Evolutionary conservation across 2,797 vertebrate species (phyloP), one percentile per base, ranked within the genome.

Genomic region (Euphonia xanthogaster): DNA sequence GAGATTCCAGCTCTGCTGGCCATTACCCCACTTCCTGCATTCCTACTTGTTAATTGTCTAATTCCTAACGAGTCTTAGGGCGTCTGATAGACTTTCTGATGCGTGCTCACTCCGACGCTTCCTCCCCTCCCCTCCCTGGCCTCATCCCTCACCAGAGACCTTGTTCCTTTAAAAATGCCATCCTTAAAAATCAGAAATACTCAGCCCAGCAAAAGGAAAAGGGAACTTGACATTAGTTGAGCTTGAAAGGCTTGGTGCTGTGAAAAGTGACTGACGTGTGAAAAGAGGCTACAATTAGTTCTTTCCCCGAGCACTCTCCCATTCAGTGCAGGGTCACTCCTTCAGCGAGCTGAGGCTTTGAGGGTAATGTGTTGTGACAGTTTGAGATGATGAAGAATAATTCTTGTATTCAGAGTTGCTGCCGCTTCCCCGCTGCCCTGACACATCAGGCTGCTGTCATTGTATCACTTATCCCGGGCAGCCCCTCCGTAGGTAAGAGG

Each of bases 371-470:
- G 97, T 96, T 91, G 97, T 95, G 99, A 99, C 98, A 99, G 98
- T 98, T 98, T 98, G 98, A 98, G 98, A 98, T 94, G 97, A 98
- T 98, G 98, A 98, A 98, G 98, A 98, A 99, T 98, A 98, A 98
- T 98, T 98, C 98, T 98, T 98, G 97, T 96, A 98, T 98, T 98
- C 98, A 98, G 97, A 98, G 97, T 96, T 96, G 97, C 97, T 94
- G 94, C 95, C 40, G 88, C 96, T 91, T 96, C 90, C 94, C 93
- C 67, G 81, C 96, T 98, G 95, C 93, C 90, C 97, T 95, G 97
- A 98, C 98, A 98, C 98, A 96, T 98, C 98, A 97, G 98, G 98
- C 98, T 98, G 97, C 98, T 98, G 98, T 98, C 98, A 98, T 98
- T 98, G 98, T 98, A 98, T 98, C 98, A 98, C 97, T 98, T 98